Evolutionary conservation across 37 sponge, comb jelly and placozoan genomes (phyloP).

Genomic region (Agelas oroides): DNA sequence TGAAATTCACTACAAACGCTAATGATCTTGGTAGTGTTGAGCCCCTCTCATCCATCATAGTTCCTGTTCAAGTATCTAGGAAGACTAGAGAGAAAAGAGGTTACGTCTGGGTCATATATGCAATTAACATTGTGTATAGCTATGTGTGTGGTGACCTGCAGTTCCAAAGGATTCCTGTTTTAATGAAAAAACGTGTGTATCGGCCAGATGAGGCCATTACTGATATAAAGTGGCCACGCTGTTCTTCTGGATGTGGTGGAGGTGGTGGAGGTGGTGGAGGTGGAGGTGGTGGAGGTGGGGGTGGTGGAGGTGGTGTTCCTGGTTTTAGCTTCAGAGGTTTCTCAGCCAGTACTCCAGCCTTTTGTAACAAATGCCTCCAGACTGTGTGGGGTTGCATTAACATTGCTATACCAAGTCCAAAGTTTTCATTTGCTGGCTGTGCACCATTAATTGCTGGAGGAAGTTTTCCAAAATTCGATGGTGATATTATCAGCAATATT

Average conservation of each 20-base stretch:
- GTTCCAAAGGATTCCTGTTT: constrained; percentile 10
- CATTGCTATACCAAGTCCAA: constrained; percentile 27
- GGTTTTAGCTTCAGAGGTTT: constrained; percentile 4
- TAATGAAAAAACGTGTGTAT: constrained; percentile 15
- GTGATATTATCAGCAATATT: no score
- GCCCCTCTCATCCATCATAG: constrained; percentile 22
- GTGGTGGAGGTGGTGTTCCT: background rate
- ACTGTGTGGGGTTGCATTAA: background rate
- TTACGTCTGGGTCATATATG: constrained; percentile 13
- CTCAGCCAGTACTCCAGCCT: constrained; percentile 14
- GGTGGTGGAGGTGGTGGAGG: background rate
- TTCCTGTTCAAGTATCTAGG: constrained; percentile 24
- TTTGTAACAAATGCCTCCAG: constrained; percentile 27
- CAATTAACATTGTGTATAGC: constrained; percentile 21
- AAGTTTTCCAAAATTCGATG: no score
- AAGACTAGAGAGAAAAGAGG: background rate
- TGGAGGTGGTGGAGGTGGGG: background rate
- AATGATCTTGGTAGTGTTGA: constrained; percentile 24
- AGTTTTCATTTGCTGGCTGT: constrained; percentile 23
- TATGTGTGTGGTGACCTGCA: constrained; percentile 31
- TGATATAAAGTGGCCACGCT: no score
- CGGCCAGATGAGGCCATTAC: no score
- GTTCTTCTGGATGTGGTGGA: background rate
- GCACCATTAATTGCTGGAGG: background rate
- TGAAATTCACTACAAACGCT: constrained; percentile 12